A percentile compares a stretch with the other conserved stretches of the same genome.
These are phyloP conservation scores for Sterrhoptilus dennistouni DNA, from an alignment of 2,113 vertebrate genomes.

Conservation along the genomic window DNA sequence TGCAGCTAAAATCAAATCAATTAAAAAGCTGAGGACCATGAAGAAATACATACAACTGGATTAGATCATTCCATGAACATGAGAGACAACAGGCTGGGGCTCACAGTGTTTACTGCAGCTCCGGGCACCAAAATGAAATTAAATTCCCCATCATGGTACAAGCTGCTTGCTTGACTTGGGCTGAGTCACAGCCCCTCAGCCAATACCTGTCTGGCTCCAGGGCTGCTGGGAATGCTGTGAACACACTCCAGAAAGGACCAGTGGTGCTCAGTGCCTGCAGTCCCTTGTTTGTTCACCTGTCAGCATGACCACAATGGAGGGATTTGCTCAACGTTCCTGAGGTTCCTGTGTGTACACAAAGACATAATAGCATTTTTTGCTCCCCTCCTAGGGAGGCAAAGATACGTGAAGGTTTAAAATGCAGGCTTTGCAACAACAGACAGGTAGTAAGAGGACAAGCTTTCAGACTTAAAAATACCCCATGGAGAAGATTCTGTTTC, in stretches of 20 bases:
- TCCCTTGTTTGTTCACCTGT: neutral
- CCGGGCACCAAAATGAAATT: neutral
- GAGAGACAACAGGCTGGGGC: neutral
- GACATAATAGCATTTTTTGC: neutral
- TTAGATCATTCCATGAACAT: neutral
- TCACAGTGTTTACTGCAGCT: neutral
- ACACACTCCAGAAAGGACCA: neutral
- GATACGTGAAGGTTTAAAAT: fast-evolving
- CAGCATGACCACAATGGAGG: neutral
- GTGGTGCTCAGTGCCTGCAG: neutral
- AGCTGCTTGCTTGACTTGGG: neutral
- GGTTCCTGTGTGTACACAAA: neutral
- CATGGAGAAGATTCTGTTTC: neutral
- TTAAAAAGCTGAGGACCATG: neutral
- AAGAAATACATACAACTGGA: neutral
- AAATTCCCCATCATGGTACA: neutral
- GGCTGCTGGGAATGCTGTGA: neutral
- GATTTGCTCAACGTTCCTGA: fast-evolving
- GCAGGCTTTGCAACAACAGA: neutral
- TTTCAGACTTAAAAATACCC: neutral
- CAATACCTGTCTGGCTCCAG: neutral
- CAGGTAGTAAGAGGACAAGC: neutral
- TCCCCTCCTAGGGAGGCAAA: neutral
- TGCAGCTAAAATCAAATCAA: neutral
- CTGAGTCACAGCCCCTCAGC: neutral